Evolutionary conservation across 2,797 vertebrate genomes (phyloP), one percentile per base, ranked within the genome.

Genomic region (Argyrosomus regius): DNA sequence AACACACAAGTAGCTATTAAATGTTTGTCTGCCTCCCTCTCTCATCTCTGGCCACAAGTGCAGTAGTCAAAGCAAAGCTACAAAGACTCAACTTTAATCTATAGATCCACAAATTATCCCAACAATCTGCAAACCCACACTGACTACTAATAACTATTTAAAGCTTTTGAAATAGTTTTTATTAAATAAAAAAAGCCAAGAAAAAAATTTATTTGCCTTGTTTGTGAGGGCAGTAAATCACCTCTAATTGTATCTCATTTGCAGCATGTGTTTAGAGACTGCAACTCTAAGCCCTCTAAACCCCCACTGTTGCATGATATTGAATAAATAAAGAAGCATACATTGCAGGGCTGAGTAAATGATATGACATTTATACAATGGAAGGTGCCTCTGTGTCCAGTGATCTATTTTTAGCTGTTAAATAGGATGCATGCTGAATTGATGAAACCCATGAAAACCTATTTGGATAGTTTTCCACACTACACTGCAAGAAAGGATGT

Each of bases 181-280:
- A 8, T 39, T 39, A 39, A 39, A 39, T 39, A 39, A 39, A 39
- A 39, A 39, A 39, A 39, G 8, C 7, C 35, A 39, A 39, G 35
- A 39, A 39, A 39, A 39, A 39, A 39, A 46, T 89, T 3, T 43
- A 12, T 43, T 8, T 35, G 35, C 41, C 41, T 12, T 43, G 41
- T 81, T 81, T 73, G 58, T 35, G 56, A 79, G 75, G 57, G 64
- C 75, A 85, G 82, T 80, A 88, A 90, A 92, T 91, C 85, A 84
- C 49, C 58, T 57, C 64, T 91, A 82, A 84, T 82, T 85, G 81
- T 60, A 60, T 88, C 85, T 89, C 62, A 78, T 61, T 80, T 78
- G 53, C 75, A 72, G 82, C 58, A 72, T 68, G 65, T 82, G 73
- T 77, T 88, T 46, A 72, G 78, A 86, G 61, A 75, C 62, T 73